phyloP scores from a whole-genome alignment of 1,140 invertebrate species.

The Agrilus planipennis region DNA sequence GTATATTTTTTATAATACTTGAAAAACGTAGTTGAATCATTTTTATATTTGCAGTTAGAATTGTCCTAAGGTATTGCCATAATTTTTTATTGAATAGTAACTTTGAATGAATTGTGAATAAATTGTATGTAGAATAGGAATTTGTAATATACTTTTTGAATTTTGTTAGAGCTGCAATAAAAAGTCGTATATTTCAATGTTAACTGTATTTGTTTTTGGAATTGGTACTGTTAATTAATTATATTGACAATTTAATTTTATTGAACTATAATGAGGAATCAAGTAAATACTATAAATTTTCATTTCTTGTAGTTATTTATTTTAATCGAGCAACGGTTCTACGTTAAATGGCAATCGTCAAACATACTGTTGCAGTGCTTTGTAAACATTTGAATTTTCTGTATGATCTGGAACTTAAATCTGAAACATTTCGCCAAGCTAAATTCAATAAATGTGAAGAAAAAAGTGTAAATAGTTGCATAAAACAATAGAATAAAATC shows the following conservation, averaged over 20 bases:
- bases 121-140: slow-evolving; percentile 29
- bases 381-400: slow-evolving; percentile 14
- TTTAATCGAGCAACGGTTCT: too few relatives aligned
- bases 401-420: slow-evolving; percentile 7
- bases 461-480: slow-evolving; percentile 10
- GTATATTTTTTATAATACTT: slow-evolving; percentile 5
- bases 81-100: too few relatives aligned
- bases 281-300: not conserved
- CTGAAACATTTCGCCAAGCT: slow-evolving; percentile 14
- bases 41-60: slow-evolving; percentile 6
- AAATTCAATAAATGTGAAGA: slow-evolving; percentile 15
- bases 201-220: slow-evolving; percentile 20
- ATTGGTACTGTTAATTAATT: not conserved
- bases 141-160: slow-evolving; percentile 35
- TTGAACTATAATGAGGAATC: not conserved
- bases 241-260: not conserved
- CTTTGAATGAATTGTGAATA: slow-evolving; percentile 32
- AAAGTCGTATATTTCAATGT: slow-evolving; percentile 38
- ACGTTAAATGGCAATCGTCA: slow-evolving; percentile 8
- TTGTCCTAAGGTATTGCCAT: too few relatives aligned
- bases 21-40: slow-evolving; percentile 10
- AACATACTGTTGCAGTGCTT: slow-evolving; percentile 7
- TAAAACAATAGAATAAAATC: not conserved
- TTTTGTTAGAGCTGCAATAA: slow-evolving; percentile 37
- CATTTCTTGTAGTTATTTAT: slow-evolving; percentile 1